phyloP scores from a whole-genome alignment of 2,113 vertebrate species.

The Percina caprodes region DNA sequence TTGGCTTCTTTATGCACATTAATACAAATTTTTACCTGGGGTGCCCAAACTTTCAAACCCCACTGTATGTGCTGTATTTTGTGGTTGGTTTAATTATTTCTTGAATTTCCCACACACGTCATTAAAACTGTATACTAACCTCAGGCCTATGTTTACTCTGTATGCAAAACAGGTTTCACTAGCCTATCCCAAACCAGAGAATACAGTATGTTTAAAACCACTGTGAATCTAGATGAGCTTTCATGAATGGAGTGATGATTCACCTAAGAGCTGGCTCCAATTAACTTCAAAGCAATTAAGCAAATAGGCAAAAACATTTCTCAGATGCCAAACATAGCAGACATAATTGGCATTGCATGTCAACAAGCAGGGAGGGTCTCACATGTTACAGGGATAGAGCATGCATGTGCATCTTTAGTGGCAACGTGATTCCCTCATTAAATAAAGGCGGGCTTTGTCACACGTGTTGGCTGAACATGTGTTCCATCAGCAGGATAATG shows the following conservation, averaged over 20 bases:
- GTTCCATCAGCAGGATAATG: background rate
- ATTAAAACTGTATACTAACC: background rate
- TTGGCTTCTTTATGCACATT: too few relatives aligned
- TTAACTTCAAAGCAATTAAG: too few relatives aligned
- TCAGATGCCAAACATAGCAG: conserved; percentile 30
- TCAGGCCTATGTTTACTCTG: background rate
- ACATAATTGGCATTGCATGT: background rate
- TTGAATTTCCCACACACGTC: too few relatives aligned
- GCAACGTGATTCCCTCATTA: conserved; percentile 1
- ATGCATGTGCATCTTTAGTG: background rate
- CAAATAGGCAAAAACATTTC: background rate
- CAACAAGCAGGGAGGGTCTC: background rate
- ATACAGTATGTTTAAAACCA: conserved; percentile 4
- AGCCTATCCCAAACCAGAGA: background rate
- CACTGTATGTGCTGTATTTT: too few relatives aligned
- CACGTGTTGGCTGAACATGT: background rate
- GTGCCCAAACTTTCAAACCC: too few relatives aligned
- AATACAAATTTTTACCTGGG: too few relatives aligned
- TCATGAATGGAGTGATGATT: too few relatives aligned
- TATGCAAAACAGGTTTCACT: background rate
- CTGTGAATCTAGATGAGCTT: background rate
- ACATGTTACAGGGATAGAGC: background rate
- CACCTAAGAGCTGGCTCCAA: too few relatives aligned
- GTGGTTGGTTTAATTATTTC: too few relatives aligned
- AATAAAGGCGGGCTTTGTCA: conserved; percentile 33